Evolutionary conservation across 2,113 vertebrate genomes (phyloP).

Genomic region (Laticauda colubrina): DNA sequence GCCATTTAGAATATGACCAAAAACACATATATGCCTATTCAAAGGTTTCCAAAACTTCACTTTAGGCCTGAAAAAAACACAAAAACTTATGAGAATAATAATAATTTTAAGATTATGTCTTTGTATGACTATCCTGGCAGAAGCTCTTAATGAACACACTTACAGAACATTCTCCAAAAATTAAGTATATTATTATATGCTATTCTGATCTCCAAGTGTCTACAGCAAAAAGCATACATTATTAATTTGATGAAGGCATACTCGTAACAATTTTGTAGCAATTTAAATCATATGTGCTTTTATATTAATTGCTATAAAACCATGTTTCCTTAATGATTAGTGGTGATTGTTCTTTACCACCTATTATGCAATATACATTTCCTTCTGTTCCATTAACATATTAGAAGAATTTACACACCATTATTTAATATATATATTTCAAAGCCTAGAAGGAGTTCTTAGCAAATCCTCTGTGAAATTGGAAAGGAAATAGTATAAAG

Average conservation of each 20-base stretch:
- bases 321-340: background rate
- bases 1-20: background rate
- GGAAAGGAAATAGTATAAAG: background rate
- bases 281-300: background rate
- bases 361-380: background rate
- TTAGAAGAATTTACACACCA: background rate
- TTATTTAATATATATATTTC: background rate
- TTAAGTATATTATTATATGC: background rate
- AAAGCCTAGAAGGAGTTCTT: background rate
- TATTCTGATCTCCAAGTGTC: background rate
- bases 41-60: background rate
- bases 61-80: background rate
- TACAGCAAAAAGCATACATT: background rate
- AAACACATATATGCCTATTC: background rate
- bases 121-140: background rate
- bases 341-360: background rate
- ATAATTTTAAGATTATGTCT: background rate
- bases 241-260: background rate
- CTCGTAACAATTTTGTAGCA: background rate
- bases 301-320: background rate
- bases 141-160: constrained; percentile 7
- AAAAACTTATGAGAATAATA: background rate
- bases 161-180: background rate
- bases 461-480: constrained; percentile 5
- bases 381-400: background rate